A percentile compares a stretch with the other conserved stretches of the same genome.
Evolutionary conservation across 2,888 invertebrate genomes (phyloP).

Genomic region (Phoronis australis): DNA sequence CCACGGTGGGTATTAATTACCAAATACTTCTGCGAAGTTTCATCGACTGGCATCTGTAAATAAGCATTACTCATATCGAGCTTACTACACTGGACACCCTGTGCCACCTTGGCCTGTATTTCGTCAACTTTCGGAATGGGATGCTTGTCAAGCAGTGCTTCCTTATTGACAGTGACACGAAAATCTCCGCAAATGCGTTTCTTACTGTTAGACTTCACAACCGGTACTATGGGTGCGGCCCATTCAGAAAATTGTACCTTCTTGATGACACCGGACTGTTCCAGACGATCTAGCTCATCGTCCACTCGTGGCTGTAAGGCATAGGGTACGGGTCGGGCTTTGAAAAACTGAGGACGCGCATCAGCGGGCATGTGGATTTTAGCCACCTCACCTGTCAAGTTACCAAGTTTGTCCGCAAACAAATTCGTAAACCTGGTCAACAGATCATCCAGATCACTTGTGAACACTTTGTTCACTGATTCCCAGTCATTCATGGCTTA

Average conservation of each 20-base stretch:
- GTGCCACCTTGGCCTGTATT: conserved; percentile 13
- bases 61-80: conserved; percentile 10
- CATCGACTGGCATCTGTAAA: conserved; percentile 2
- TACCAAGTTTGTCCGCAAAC: too few species aligned
- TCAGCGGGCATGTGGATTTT: conserved; percentile 3
- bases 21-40: too few species aligned
- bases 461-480: too few species aligned
- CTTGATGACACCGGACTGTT: conserved; percentile 10
- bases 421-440: too few species aligned
- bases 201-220: conserved; percentile 8
- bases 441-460: too few species aligned
- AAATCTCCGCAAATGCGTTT: conserved; percentile 18
- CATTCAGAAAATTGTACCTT: conserved; percentile 15
- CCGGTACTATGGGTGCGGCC: conserved; percentile 16
- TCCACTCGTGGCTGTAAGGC: conserved; percentile 7
- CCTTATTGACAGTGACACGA: conserved; percentile 11
- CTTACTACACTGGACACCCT: conserved; percentile 4
- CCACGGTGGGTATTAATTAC: too few species aligned
- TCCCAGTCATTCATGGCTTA: too few species aligned
- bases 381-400: too few species aligned
- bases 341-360: too few species aligned
- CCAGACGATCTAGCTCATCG: conserved; percentile 8
- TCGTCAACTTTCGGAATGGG: conserved; percentile 23
- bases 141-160: conserved; percentile 16
- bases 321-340: too few species aligned